Evolutionary conservation across 2,888 invertebrate genomes (phyloP), one percentile per base, ranked within the genome.

Genomic region (Eupithecia insigniata): DNA sequence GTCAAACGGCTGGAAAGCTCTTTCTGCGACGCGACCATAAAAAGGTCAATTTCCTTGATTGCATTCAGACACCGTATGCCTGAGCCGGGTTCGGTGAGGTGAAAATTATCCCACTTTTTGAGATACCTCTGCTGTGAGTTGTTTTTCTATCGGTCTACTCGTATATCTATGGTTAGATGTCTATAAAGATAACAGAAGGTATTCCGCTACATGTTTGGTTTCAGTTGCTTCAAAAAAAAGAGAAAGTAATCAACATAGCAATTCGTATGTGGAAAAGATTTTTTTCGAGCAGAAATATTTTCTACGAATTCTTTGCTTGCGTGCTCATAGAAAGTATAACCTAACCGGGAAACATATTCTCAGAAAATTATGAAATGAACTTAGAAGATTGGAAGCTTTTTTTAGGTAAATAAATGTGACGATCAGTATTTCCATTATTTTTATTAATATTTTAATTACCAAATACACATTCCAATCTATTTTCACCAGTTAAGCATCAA

Each of bases 1-100:
- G 75, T 78, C 73, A 76, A 81, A 78, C 69, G 70, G 66, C 66
- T 66, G 70, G 74, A 62, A 73, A 74, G 67, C 69, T 74, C 69
- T 73, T 75, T 77, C 75, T 73, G 70, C 75, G 71, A 73, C 75
- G 72, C 67, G 61, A 70, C 69, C 65, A 72, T 67, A 77, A 73
- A 69, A 65, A 76, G 72, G 72, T 75, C 72, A 60, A 77, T 76
- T 76, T 75, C 73, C 72, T 74, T 76, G 71, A 76, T 74, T 72
- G 67, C 73, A 69, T 71, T 71, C 66, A 71, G 67, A 68, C 70
- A 65, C 67, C 62, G 58, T 69, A 71, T 65, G 69, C 67, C 28
- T 74, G 67, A 67, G 62, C 62, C 55, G 43, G 43, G 61, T 66
- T 32, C 34, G 55, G 22, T 58, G 22, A 51, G 69, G 69, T 64